phyloP scores from a whole-genome alignment of 2,888 invertebrate genomes.

The Ennomos fuscantarius region DNA sequence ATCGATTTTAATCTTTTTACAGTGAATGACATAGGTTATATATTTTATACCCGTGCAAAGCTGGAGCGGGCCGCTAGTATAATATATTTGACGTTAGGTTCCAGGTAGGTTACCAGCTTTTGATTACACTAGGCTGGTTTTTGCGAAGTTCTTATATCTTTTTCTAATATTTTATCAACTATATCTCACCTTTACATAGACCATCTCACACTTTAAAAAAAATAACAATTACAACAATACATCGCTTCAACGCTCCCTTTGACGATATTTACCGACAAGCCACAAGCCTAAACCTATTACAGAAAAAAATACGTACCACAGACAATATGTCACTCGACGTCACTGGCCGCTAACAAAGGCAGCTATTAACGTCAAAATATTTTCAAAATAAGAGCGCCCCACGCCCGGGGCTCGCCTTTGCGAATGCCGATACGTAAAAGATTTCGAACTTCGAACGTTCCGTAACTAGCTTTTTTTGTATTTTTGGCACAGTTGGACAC shows the following conservation, averaged over 20 bases:
- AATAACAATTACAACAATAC: constrained; percentile 29
- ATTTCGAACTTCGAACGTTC: constrained; percentile 31
- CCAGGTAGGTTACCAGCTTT: no score
- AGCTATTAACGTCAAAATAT: constrained; percentile 83
- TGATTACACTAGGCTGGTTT: no score
- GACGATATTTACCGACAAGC: constrained; percentile 21
- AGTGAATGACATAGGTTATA: no score
- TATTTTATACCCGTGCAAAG: no score
- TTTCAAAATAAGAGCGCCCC: constrained; percentile 77
- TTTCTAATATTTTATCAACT: not conserved
- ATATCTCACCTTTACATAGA: constrained; percentile 29
- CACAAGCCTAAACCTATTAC: constrained; percentile 18
- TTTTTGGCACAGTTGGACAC: constrained; percentile 34
- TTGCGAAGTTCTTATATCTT: no score
- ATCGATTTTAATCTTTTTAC: no score
- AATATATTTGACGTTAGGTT: no score
- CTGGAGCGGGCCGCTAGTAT: no score
- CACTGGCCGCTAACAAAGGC: constrained; percentile 59
- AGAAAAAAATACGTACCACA: constrained; percentile 39
- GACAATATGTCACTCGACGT: constrained; percentile 68
- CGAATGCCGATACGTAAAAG: constrained; percentile 56
- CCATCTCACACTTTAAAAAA: constrained; percentile 29
- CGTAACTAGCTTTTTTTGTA: constrained; percentile 15
- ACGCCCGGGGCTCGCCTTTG: constrained; percentile 70
- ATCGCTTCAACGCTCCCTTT: constrained; percentile 38